phyloP scores from a whole-genome alignment of 2,888 invertebrate genomes.

The Pristionchus fissidentatus region DNA sequence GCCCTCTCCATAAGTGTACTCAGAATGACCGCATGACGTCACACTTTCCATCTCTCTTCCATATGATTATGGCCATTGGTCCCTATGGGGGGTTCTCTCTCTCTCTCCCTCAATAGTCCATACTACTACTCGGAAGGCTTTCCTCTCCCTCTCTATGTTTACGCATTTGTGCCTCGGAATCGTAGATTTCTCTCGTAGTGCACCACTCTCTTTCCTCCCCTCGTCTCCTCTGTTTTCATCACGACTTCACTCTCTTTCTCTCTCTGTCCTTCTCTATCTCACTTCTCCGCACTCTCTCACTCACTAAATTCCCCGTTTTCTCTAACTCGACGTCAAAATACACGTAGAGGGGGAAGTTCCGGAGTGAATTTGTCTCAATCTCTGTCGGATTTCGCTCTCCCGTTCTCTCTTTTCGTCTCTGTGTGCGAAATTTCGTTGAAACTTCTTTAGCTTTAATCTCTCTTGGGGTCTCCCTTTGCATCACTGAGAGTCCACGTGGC shows the following conservation, averaged over 20 bases:
- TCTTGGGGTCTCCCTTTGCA: neutral
- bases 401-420: neutral
- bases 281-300: constrained; percentile 1
- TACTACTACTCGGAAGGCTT: neutral
- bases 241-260: constrained; percentile 24
- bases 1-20: constrained; percentile 1
- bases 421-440: neutral
- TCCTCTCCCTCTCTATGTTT: neutral
- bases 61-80: neutral
- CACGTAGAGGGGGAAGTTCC: constrained; percentile 11
- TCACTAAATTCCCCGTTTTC: neutral
- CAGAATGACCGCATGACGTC: constrained; percentile 26
- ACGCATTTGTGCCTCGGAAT: neutral
- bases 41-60: neutral
- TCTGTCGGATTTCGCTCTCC: neutral
- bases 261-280: neutral
- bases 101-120: neutral
- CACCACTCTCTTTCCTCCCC: constrained; percentile 2
- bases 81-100: neutral
- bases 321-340: neutral
- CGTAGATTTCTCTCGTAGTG: constrained; percentile 3
- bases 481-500: neutral
- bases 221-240: constrained; percentile 6
- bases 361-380: neutral
- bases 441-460: no score